Evolutionary conservation across 1,140 invertebrate genomes (phyloP), one percentile per base, ranked within the genome.

Genomic region (Heliconius himera): DNA sequence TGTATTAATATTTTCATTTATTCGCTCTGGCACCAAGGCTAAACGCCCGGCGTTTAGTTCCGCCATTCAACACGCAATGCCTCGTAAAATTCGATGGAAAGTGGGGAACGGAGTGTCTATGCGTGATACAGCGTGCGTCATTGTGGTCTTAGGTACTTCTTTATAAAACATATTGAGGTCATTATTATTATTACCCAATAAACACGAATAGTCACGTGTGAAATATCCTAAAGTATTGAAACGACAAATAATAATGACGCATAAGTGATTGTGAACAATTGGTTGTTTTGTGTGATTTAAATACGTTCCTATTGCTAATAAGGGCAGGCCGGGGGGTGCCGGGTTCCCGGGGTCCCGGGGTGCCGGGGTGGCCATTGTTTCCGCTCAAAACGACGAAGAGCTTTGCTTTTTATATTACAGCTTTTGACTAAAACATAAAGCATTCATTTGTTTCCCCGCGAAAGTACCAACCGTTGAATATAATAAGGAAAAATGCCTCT

Each of bases 321-420:
- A 66, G 60, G 22, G 60, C 11, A 11, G 22, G 60, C 26, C 0
- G 11, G 60, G 20, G 18, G 54, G n/a, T 0, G 6, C 22, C 22
- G 9, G 56, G 22, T 38, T 70, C 41, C 11, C 41, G 41, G 41
- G 41, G 41, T 13, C 11, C 22, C 2, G 18, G 0, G 54, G n/a
- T 8, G 18, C 8, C 60, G 22, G 60, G 38, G 60, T 70, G 26
- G 60, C 74, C 60, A 66, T 78, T 78, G 77, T 78, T 66, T 74
- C 22, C 54, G 54, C 76, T n/a, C 41, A 38, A 41, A 78, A 78
- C 73, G 54, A 56, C 26, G 72, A 51, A 74, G 13, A 74, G 76
- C 54, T 78, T 78, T 78, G 77, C 77, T 73, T 78, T 78, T 66
- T 78, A 36, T 49, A 54, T 78, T 72, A 70, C 49, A 49, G 72